A percentile compares a stretch with the other conserved stretches of the same genome.
Conservation (phyloP, 2,113 vertebrate species). For the Merops nubicus region DNA sequence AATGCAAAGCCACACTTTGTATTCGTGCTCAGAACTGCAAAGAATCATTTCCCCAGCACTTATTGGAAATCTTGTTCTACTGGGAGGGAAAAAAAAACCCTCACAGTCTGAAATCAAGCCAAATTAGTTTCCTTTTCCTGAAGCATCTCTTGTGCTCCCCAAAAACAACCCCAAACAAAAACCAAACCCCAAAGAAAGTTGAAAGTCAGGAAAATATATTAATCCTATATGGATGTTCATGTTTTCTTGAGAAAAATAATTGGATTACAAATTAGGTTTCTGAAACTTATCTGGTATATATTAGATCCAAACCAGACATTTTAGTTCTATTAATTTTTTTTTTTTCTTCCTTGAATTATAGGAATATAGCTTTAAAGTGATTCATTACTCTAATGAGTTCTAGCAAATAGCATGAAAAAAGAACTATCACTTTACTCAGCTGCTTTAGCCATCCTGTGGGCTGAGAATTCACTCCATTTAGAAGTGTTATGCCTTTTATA, state of each 20-base stretch:
- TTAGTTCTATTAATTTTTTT: not conserved
- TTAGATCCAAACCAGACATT: not conserved
- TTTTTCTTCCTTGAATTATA: too few species aligned
- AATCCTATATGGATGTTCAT: not conserved
- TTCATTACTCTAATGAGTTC: not conserved
- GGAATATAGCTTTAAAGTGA: not conserved
- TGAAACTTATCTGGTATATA: not conserved
- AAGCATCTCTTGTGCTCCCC: not conserved
- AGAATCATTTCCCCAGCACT: conserved; percentile 1
- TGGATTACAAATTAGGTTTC: not conserved
- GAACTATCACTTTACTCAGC: not conserved
- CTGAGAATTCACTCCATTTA: not conserved
- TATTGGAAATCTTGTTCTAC: conserved; percentile 44
- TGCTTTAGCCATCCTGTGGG: not conserved
- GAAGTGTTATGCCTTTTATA: not conserved
- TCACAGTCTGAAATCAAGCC: conserved; percentile 17
- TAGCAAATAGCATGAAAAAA: not conserved
- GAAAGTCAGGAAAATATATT: not conserved
- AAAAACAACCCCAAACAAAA: not conserved
- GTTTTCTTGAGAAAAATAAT: not conserved
- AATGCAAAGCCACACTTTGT: not conserved
- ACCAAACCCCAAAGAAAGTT: not conserved
- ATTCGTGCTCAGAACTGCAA: not conserved
- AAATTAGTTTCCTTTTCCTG: conserved; percentile 45
- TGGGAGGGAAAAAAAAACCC: conserved; percentile 1